phyloP scores from a whole-genome alignment of 2,888 invertebrate species.

The Nipponacmea schrenckii region DNA sequence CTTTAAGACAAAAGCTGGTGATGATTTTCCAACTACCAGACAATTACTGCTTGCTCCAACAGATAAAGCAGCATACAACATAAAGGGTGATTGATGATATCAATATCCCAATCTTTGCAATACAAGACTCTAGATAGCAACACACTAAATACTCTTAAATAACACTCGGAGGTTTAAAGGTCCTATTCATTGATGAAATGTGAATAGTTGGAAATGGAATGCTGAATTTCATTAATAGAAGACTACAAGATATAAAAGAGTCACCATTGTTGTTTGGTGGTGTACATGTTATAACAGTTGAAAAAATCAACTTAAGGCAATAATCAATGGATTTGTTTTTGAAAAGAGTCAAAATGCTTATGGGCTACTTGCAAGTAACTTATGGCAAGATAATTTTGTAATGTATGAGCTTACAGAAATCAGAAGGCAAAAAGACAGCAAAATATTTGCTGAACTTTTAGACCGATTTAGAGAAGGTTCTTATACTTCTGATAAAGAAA shows the following conservation, averaged over 20 bases:
- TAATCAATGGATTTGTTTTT: too few relatives aligned
- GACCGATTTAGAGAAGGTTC: constrained; percentile 37
- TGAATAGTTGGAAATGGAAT: constrained; percentile 34
- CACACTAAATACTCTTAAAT: constrained; percentile 13
- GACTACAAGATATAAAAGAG: constrained; percentile 27
- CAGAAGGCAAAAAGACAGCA: constrained; percentile 36
- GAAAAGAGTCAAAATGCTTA: too few relatives aligned
- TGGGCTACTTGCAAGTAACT: too few relatives aligned
- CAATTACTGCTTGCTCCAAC: constrained; percentile 36
- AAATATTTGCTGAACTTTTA: constrained; percentile 35
- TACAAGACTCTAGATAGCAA: constrained; percentile 18
- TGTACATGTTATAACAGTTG: too few relatives aligned
- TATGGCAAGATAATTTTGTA: constrained; percentile 29
- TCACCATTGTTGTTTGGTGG: constrained; percentile 28
- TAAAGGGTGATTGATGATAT: constrained; percentile 25
- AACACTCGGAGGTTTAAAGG: constrained; percentile 17
- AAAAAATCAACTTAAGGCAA: constrained; percentile 31
- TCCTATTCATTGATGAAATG: constrained; percentile 37
- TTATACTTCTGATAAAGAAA: too few relatives aligned
- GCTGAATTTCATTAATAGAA: constrained; percentile 25
- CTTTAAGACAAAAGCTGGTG: too few relatives aligned
- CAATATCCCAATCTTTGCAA: constrained; percentile 18
- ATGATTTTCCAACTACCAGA: constrained; percentile 18
- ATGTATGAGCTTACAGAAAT: constrained; percentile 35
- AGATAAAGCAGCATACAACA: constrained; percentile 35